phyloP scores from a whole-genome alignment of 2,888 invertebrate species.

The Nomada fucata region DNA sequence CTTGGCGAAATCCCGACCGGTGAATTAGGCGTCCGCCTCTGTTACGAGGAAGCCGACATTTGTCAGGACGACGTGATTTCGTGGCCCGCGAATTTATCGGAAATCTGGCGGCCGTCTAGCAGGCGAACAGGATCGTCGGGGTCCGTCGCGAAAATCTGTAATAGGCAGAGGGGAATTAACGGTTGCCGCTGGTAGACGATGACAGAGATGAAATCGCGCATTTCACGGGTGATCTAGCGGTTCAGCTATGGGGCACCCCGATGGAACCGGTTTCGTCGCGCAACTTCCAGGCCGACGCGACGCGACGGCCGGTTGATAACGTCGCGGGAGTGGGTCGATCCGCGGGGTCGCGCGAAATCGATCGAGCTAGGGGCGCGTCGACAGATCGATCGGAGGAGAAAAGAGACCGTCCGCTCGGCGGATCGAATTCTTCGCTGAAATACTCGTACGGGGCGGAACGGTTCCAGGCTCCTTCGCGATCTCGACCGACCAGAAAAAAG shows the following conservation, averaged over 20 bases:
- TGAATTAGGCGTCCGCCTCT: slow-evolving; percentile 76
- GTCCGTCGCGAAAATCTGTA: background rate
- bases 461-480: slow-evolving; percentile 53
- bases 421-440: background rate
- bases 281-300: background rate
- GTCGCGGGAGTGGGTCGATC: too few species aligned
- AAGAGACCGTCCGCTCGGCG: slow-evolving; percentile 5
- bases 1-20: slow-evolving; percentile 73
- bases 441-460: slow-evolving; percentile 29
- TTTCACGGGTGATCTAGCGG: background rate
- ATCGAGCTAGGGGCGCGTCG: background rate
- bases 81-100: slow-evolving; percentile 1
- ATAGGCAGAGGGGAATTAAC: background rate
- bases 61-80: slow-evolving; percentile 65
- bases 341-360: background rate
- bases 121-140: too few species aligned
- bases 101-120: too few species aligned
- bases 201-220: slow-evolving; percentile 4
- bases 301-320: background rate
- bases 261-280: slow-evolving; percentile 2
- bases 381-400: slow-evolving; percentile 21
- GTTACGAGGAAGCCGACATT: slow-evolving; percentile 73
- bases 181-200: background rate
- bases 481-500: slow-evolving; percentile 53
- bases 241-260: background rate